Evolutionary conservation across 2,113 vertebrate genomes (phyloP), one percentile per base, ranked within the genome.

Genomic region (Ochotona curzoniae): DNA sequence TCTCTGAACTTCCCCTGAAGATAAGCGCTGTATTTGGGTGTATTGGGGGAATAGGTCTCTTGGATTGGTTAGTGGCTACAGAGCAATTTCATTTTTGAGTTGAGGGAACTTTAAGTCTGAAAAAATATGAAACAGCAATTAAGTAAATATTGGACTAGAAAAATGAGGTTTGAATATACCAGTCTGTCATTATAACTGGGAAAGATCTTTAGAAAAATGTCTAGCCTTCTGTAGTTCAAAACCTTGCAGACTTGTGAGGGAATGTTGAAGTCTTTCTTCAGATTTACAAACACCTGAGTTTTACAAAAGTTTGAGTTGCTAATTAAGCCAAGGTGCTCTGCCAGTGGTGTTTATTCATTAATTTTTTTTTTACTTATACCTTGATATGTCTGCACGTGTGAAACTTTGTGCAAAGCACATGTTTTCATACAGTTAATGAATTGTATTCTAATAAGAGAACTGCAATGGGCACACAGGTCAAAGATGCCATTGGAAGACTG

Each of bases 121-220:
- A 94, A 89, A 38, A 63, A 60, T 5, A 60, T 71, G 30, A 85
- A 76, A 90, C 35, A 75, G 49, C 30, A 79, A 74, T 91, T 86
- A 87, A 80, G 32, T 44, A 79, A 91, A 94, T 83, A 91, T 44
- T 87, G 90, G 63, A 81, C 30, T 70, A 79, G 80, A 35, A 80
- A 94, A 84, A 64, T 15, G 18, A 83, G 15, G 35, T 95, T 83
- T 60, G 51, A 76, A 26, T 81, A n/a, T 87, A 47, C 61, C 63
- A 8, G 9, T 74, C 71, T 76, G 32, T 92, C 71, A 60, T 80
- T 49, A 57, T 63, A 79, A 86, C 44, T 63, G 44, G 28, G 25
- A 92, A 69, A 10, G 18, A 44, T 13, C 30, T 93, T 71, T 54
- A 51, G 87, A 70, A 51, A 70, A 51, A 47, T 13, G 30, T 49